Base-by-base conservation (phyloP, 2,113 vertebrate species). In the Pterocles burchelli region DNA sequence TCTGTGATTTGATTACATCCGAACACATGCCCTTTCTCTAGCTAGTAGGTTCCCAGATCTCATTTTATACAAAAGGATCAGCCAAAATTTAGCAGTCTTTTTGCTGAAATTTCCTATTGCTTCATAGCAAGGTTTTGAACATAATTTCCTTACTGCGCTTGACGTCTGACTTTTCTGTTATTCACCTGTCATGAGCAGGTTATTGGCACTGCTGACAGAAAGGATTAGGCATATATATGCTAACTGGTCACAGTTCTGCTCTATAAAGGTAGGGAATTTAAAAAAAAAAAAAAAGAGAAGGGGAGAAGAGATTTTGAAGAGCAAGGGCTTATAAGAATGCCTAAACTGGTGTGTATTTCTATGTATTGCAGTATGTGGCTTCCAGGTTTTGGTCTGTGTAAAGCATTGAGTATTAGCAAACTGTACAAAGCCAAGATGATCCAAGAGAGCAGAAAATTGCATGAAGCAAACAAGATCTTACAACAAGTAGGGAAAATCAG, bases 391-490 rank as follows among this genome's bases (percentile, higher is more conserved):
- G 31, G 20, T 67, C 28, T 75, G 31, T 75, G 33, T 48, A 46
- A 72, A 75, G 31, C 7, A 9, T 52, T 85, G 21, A 15, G 13
- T 65, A 29, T 61, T 91, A 90, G n/a, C 11, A 45, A 73, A 45
- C 55, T 38, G 21, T 89, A 52, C 36, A 31, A 77, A 80, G 59
- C 28, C 59, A 41, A 82, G 46, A 55, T 52, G 45, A 10, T 38
- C 59, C 36, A 87, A 75, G 46, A 83, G 31, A 88, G 49, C 52
- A 87, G 74, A 85, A 93, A 79, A 54, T 85, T 24, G 10, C 13
- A 11, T 72, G 24, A 75, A 90, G 58, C 38, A 85, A 82, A 68
- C 9, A 8, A 75, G 57, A 8, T 41, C 78, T 93, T 73, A 55
- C 26, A 63, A 55, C 26, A 63, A 78, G 62, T 15, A 63, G 48